Percentiles rank a stretch among this genome's conserved stretches.
Evolutionary conservation across 2,888 invertebrate species (phyloP).

Genomic region (Pristionchus japonicus): DNA sequence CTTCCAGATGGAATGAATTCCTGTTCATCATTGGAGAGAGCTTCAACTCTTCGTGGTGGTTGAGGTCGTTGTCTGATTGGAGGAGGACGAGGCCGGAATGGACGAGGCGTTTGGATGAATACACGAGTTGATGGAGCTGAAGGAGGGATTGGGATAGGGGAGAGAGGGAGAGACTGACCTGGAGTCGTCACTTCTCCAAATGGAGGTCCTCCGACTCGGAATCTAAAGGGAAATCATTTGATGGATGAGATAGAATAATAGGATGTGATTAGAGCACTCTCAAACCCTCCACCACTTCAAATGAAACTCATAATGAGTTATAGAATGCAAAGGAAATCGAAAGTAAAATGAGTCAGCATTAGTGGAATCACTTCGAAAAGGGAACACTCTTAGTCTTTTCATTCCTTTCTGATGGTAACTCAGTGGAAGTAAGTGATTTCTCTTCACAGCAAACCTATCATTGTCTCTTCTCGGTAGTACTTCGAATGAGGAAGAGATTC

Average conservation of each 20-base stretch:
- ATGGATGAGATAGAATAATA: not conserved
- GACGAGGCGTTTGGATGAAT: conserved; percentile 39
- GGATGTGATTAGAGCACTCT: conserved; percentile 8
- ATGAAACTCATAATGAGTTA: conserved; percentile 22
- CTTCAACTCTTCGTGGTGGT: conserved; percentile 33
- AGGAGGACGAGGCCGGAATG: conserved; percentile 5
- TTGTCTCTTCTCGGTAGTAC: not conserved
- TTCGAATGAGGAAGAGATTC: conserved; percentile 29
- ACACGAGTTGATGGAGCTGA: conserved; percentile 20
- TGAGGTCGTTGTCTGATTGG: conserved; percentile 1
- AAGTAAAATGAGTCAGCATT: not conserved
- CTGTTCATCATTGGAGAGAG: not conserved
- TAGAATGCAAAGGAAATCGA: not conserved
- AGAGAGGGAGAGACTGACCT: not conserved
- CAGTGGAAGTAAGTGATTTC: not conserved
- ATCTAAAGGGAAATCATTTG: not conserved
- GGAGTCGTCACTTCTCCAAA: conserved; percentile 5
- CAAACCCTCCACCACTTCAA: conserved; percentile 21
- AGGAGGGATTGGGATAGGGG: not conserved
- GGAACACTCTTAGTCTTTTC: not conserved
- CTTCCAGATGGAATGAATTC: conserved; percentile 15
- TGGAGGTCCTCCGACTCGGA: conserved; percentile 18
- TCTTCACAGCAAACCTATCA: conserved; percentile 38
- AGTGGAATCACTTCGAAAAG: not conserved
- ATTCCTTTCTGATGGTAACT: not conserved